Evolutionary conservation across 2,113 vertebrate species (phyloP), one percentile per base, ranked within the genome.

Genomic region (Sinocyclocheilus anophthalmus): DNA sequence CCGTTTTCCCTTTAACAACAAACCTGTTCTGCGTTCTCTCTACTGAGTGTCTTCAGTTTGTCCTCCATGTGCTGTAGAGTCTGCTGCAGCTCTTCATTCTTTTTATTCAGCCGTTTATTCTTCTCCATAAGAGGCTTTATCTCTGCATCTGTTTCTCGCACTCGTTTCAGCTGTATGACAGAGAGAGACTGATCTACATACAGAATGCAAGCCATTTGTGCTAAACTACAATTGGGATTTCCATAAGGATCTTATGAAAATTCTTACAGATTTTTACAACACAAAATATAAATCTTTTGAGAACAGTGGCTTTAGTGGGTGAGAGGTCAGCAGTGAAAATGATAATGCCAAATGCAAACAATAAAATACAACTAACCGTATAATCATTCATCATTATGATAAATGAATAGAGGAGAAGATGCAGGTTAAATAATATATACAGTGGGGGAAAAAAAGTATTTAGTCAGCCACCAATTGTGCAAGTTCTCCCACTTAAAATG

Each of bases 51-150:
- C 93, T 98, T 99, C 39, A 99, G 94, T 88, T 99, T 99, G 91
- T 99, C 97, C 92, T 99, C 98, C 97, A 99, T 98, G 85, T 97
- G 95, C 92, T 99, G 98, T 78, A 99, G 94, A 5, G 96, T 96
- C 87, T 97, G 97, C 88, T 97, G 90, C 85, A 98, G 91, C 88
- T 98, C 97, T 69, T 99, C 98, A 5, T 97, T 97, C 92, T 99
- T 99, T 94, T 98, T 99, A 81, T 92, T 96, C 93, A 98, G 93
- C 0, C 98, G 93, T 86, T 95, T 98, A 90, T 97, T 99, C 92
- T 97, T 99, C 92, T 99, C 98, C 84, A 99, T 95, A 50, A 99
- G 92, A 10, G 98, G 98, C 91, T 99, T 99, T 94, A 99, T 95
- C 88, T 99, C 97, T 81, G 95, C 96, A 91, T 99, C 98, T 0